These are phyloP conservation scores for Trogon surrucura DNA, from an alignment of 2,113 vertebrate species.

Conservation along the genomic window DNA sequence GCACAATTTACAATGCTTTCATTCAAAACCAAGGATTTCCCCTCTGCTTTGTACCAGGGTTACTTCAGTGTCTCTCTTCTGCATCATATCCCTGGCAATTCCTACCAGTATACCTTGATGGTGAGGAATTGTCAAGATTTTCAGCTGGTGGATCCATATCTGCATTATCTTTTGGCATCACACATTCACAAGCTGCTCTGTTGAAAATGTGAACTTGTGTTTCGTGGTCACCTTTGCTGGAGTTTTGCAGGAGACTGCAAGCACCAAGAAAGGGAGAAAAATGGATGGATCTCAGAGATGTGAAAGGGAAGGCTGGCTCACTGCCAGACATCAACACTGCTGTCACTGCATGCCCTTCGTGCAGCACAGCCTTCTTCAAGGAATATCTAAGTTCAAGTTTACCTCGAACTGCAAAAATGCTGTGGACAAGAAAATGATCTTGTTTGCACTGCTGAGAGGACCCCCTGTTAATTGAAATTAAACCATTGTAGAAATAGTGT, in stretches of 20 bases:
- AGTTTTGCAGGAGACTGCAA: neutral
- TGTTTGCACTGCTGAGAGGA: neutral
- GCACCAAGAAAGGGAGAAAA: neutral
- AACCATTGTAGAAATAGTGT: neutral
- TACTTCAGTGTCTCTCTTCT: neutral
- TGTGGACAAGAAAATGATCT: neutral
- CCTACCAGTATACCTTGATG: rapidly evolving
- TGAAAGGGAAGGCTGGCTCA: neutral
- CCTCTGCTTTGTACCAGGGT: neutral
- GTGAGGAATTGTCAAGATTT: neutral
- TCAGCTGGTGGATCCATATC: neutral
- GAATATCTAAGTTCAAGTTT: neutral
- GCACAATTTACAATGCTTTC: neutral
- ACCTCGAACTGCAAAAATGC: neutral
- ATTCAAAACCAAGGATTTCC: neutral
- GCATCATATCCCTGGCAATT: neutral
- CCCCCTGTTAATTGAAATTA: neutral
- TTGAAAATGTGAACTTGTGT: neutral
- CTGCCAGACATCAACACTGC: neutral
- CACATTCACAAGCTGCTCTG: rapidly evolving
- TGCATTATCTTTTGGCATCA: neutral
- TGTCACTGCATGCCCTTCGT: neutral
- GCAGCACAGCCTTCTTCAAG: neutral
- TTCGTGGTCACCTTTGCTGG: neutral
- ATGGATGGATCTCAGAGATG: neutral